Evolutionary conservation across 2,113 vertebrate species (phyloP).

Genomic region (Platycercus adscitus): DNA sequence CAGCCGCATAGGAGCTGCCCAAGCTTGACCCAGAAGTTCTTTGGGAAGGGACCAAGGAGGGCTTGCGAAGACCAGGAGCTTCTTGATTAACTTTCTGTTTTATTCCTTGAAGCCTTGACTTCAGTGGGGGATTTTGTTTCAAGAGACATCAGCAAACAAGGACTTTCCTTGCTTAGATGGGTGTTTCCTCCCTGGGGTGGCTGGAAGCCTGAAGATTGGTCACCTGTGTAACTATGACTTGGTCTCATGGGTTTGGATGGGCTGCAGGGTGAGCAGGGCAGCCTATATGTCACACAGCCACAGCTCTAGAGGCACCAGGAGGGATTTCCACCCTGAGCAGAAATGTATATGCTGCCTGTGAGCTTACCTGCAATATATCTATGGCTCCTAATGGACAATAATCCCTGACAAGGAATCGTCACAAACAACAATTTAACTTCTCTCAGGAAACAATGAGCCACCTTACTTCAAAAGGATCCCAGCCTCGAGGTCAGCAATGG

Average conservation of each 20-base stretch:
- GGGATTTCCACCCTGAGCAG: not conserved
- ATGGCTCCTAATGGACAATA: not conserved
- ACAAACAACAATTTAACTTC: not conserved
- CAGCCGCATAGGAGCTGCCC: not conserved
- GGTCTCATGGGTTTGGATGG: not conserved
- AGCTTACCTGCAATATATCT: not conserved
- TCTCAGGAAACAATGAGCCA: not conserved
- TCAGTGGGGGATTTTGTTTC: not conserved
- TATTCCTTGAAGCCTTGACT: not conserved
- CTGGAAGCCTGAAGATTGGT: not conserved
- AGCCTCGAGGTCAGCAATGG: not conserved
- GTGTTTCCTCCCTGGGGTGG: not conserved
- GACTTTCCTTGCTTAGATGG: not conserved
- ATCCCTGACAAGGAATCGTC: not conserved
- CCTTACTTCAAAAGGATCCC: conserved; percentile 5
- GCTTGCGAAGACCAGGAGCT: not conserved
- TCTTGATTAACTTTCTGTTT: not conserved
- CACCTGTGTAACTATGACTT: not conserved
- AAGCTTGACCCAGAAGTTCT: not conserved
- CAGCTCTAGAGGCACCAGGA: not conserved
- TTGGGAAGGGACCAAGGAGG: not conserved
- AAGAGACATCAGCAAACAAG: not conserved
- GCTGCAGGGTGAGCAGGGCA: not conserved
- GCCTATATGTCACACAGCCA: fast-evolving
- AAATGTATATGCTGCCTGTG: fast-evolving